Evolutionary conservation across 2,797 vertebrate species (phyloP), one percentile per base, ranked within the genome.

Genomic region (Brachyrhaphis roseni): DNA sequence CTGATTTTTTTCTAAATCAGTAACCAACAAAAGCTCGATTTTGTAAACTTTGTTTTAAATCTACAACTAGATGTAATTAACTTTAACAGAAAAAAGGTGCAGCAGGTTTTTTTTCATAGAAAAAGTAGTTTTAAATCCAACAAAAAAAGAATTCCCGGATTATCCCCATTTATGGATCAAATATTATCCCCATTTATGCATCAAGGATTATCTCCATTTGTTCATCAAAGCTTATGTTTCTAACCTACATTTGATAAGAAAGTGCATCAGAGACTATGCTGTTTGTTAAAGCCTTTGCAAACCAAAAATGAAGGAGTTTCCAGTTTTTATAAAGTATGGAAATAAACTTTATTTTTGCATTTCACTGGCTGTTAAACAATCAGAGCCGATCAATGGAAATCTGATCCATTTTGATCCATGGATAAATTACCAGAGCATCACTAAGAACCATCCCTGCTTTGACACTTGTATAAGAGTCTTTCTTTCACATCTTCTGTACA

Each of bases 171-270:
- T 66, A 66, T 36, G 62, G 16, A 11, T 68, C 26, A 45, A n/a
- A 31, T 1, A 39, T 66, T 39, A 36, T 39, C 34, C 15, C 59
- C 62, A 66, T 66, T 39, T 66, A 66, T 36, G 62, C 31, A 11
- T 41, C 41, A 45, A 45, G 12, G 39, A 43, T n/a, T 16, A 71
- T 71, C 26, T 15, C 39, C n/a, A 8, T 71, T 71, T 46, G 28
- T 45, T 16, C 26, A 71, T 46, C 43, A 45, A 71, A 71, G 41
- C 41, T 43, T 43, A 43, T 71, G 41, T 28, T 28, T n/a, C 41
- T 45, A 71, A 71, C 41, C 41, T 13, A 45, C 39, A 71, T 71
- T n/a, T 71, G 41, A 71, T 71, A n/a, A 71, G 43, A 28, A 71
- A 28, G 41, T 46, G 3, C 68, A 71, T 71, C 26, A 71, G n/a